phyloP scores from a whole-genome alignment of 1,140 invertebrate genomes.

The Marisa cornuarietis region DNA sequence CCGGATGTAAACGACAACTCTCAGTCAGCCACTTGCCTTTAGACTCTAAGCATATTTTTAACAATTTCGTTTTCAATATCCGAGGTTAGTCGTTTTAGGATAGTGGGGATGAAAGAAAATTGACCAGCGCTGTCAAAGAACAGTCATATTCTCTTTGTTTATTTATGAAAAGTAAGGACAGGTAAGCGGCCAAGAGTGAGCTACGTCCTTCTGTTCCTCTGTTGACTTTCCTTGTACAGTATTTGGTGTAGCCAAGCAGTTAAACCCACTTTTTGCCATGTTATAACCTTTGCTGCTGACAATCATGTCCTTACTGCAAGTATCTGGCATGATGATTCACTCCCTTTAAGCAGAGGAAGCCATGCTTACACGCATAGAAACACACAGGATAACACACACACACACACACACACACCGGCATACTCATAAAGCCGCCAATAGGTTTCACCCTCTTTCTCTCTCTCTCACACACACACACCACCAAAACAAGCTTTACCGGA shows the following conservation, averaged over 20 bases:
- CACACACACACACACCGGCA: conserved; percentile 28
- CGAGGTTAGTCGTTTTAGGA: too few relatives aligned
- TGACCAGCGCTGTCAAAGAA: too few relatives aligned
- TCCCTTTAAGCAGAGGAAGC: too few relatives aligned
- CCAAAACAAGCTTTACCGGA: not conserved
- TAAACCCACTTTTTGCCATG: not conserved
- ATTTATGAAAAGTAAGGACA: not conserved
- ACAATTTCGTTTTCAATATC: too few relatives aligned
- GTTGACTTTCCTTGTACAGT: too few relatives aligned
- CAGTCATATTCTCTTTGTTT: too few relatives aligned
- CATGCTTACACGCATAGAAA: not conserved
- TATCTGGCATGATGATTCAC: too few relatives aligned
- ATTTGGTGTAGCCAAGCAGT: not conserved
- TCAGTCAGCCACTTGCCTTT: not conserved
- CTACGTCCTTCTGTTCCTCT: not conserved
- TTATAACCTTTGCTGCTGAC: too few relatives aligned
- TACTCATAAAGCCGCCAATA: too few relatives aligned
- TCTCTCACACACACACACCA: not conserved
- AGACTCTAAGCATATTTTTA: too few relatives aligned
- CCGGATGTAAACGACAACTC: not conserved
- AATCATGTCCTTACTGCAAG: not conserved
- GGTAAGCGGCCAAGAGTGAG: not conserved
- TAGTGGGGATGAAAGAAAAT: too few relatives aligned
- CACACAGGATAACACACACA: conserved; percentile 10
- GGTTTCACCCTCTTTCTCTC: conserved; percentile 9